Conservation (phyloP, 2,113 vertebrate genomes). For the Hepsetus odoe region DNA sequence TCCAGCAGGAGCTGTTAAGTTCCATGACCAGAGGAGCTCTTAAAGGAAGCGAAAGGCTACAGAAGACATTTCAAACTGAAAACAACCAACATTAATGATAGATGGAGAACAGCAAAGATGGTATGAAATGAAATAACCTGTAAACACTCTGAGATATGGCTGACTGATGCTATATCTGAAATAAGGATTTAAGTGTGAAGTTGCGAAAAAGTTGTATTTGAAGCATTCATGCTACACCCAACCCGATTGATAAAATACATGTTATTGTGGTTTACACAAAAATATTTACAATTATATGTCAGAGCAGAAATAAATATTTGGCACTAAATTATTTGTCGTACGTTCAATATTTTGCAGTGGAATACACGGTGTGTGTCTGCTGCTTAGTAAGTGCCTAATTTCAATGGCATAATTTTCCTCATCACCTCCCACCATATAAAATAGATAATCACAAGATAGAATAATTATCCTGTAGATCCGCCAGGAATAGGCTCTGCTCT, state of each 20-base stretch:
- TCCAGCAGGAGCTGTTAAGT: slow-evolving; percentile 73
- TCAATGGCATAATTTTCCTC: slow-evolving; percentile 79
- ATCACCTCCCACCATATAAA: slow-evolving; percentile 88
- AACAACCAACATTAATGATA: slow-evolving; percentile 75
- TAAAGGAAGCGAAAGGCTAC: slow-evolving; percentile 57
- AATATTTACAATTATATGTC: slow-evolving; percentile 54
- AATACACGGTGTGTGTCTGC: slow-evolving; percentile 70
- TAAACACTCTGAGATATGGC: slow-evolving; percentile 39
- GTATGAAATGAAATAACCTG: slow-evolving; percentile 59
- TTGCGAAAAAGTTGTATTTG: no score
- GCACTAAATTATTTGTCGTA: slow-evolving; percentile 55
- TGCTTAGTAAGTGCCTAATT: slow-evolving; percentile 80
- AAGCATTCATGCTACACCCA: no score
- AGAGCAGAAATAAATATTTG: slow-evolving; percentile 56
- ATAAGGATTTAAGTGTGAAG: background rate
- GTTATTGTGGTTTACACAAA: background rate
- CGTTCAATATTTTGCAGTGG: slow-evolving; percentile 70
- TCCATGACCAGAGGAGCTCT: slow-evolving; percentile 59
- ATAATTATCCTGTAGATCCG: slow-evolving; percentile 98
- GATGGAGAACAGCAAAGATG: slow-evolving; percentile 47
- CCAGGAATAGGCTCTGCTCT: slow-evolving; percentile 94
- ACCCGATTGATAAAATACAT: no score
- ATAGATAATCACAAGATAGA: slow-evolving; percentile 95
- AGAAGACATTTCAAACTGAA: slow-evolving; percentile 70
- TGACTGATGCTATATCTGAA: background rate